Evolutionary conservation across 2,888 invertebrate genomes (phyloP).

Genomic region (Aphelenchoides bicaudatus): DNA sequence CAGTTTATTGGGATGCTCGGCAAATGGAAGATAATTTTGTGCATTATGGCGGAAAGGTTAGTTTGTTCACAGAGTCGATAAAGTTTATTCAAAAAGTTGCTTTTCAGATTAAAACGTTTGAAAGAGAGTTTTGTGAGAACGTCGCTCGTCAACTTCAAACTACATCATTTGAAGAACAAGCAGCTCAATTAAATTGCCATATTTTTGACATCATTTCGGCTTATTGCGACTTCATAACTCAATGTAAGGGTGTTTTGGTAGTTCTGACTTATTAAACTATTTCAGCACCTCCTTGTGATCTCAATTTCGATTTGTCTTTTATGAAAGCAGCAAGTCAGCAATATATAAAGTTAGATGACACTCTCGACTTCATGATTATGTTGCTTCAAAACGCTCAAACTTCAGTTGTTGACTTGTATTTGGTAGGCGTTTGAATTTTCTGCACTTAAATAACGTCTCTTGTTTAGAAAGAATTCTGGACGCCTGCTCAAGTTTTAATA

Average conservation of each 20-base stretch:
- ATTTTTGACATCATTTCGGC: conserved; percentile 16
- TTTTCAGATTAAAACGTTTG: conserved; percentile 7
- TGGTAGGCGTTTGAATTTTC: conserved; percentile 1
- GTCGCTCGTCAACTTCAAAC: background rate
- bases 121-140: conserved; percentile 1
- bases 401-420: background rate
- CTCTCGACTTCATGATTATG: conserved; percentile 7
- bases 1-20: conserved; percentile 8
- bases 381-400: background rate
- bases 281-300: background rate
- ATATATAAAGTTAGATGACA: background rate
- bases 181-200: background rate
- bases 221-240: conserved; percentile 7
- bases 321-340: background rate
- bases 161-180: background rate
- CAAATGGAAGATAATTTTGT: conserved; percentile 7
- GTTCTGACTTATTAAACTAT: background rate
- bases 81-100: background rate
- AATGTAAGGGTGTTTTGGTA: background rate
- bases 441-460: background rate
- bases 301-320: background rate
- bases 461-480: conserved; percentile 2
- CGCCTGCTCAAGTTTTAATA: background rate
- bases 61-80: background rate
- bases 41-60: conserved; percentile 14